phyloP scores from a whole-genome alignment of 2,888 invertebrate species.

The Frankliniella fusca region DNA sequence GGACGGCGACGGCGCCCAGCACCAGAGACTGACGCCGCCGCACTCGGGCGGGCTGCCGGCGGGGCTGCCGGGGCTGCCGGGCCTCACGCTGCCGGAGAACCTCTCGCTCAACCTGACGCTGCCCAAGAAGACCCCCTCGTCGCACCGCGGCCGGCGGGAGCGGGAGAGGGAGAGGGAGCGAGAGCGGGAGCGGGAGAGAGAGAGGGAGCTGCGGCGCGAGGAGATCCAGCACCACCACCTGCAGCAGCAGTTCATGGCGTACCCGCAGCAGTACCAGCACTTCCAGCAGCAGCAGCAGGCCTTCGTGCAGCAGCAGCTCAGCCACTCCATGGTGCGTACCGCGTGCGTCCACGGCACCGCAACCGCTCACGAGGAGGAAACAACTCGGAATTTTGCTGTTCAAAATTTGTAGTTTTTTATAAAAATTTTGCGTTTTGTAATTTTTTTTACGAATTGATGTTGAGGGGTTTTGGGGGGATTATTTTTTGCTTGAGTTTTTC shows the following conservation, averaged over 20 bases:
- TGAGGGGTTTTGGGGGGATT: too few relatives aligned
- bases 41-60: conserved; percentile 35
- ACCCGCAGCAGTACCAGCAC: conserved; percentile 38
- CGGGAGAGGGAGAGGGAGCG: background rate
- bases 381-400: too few relatives aligned
- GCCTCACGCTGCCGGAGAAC: conserved; percentile 62
- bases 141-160: conserved; percentile 42
- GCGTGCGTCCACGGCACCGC: conserved; percentile 33
- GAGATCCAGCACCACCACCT: conserved; percentile 16
- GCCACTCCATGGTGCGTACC: conserved; percentile 40
- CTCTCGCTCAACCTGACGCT: conserved; percentile 76
- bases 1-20: conserved; percentile 48
- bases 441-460: too few relatives aligned
- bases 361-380: too few relatives aligned
- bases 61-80: conserved; percentile 46
- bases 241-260: conserved; percentile 34
- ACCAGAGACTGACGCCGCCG: conserved; percentile 49
- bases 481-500: too few relatives aligned
- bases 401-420: too few relatives aligned
- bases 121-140: conserved; percentile 54
- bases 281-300: conserved; percentile 37
- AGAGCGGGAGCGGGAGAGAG: background rate
- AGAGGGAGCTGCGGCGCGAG: conserved; percentile 6
- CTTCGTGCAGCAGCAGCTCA: conserved; percentile 45
- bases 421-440: too few relatives aligned